These are phyloP conservation scores for Vollenhovia emeryi DNA, from an alignment of 1,140 invertebrate genomes.

Conservation along the genomic window DNA sequence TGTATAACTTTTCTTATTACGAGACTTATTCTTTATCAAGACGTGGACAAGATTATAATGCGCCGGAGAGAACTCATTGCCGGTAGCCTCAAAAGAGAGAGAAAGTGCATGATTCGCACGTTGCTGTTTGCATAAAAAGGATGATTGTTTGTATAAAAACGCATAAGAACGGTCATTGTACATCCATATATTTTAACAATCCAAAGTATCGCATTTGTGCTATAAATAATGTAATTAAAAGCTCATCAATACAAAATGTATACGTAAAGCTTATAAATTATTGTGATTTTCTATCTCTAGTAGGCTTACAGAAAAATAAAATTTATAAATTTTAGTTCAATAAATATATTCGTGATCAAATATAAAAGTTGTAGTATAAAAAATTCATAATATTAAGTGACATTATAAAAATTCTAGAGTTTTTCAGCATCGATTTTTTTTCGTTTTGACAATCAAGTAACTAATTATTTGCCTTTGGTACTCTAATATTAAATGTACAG, in stretches of 20 bases:
- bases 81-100: slow-evolving; percentile 55
- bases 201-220: background rate
- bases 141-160: slow-evolving; percentile 32
- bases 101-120: slow-evolving; percentile 59
- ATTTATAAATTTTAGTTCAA: background rate
- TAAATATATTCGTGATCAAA: background rate
- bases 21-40: slow-evolving; percentile 2
- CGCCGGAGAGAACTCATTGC: slow-evolving; percentile 35
- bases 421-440: background rate
- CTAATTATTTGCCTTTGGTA: background rate
- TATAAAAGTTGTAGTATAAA: no score
- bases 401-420: background rate
- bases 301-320: background rate
- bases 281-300: background rate
- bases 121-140: slow-evolving; percentile 10
- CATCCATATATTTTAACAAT: background rate
- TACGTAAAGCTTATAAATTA: background rate
- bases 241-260: background rate
- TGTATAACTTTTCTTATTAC: slow-evolving; percentile 4
- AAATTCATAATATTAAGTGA: background rate
- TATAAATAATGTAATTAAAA: background rate
- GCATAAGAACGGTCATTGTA: background rate
- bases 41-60: slow-evolving; percentile 20
- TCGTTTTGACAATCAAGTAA: background rate
- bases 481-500: background rate